phyloP scores from a whole-genome alignment of 1,140 invertebrate genomes.

The Caenorhabditis inopinata region DNA sequence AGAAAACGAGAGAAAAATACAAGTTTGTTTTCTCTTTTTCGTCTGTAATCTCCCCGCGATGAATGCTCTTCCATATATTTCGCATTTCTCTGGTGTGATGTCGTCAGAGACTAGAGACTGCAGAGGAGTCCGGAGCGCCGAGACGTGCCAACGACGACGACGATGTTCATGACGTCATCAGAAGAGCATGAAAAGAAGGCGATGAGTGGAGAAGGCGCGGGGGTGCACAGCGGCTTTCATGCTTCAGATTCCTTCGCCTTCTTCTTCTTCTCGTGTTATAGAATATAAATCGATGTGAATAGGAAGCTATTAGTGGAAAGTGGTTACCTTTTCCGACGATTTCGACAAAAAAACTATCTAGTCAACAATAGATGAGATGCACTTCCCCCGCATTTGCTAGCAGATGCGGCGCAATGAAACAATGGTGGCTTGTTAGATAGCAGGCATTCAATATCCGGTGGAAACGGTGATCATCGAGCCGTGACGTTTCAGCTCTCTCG shows the following conservation, averaged over 20 bases:
- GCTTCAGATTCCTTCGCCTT: slow-evolving; percentile 24
- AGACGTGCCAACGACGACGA: background rate
- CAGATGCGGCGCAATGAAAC: no score
- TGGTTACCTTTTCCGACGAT: slow-evolving; percentile 6
- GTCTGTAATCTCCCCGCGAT: background rate
- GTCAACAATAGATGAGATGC: no score
- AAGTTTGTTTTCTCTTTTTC: slow-evolving; percentile 15
- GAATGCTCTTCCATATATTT: background rate
- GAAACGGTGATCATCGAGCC: no score
- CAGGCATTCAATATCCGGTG: no score
- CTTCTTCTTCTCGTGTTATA: no score
- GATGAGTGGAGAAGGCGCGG: background rate
- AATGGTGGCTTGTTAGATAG: no score
- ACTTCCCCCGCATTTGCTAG: no score
- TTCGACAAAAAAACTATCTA: no score
- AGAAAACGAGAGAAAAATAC: background rate
- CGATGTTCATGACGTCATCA: slow-evolving; percentile 32
- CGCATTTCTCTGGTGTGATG: background rate
- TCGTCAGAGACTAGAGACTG: slow-evolving; percentile 1
- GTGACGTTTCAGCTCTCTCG: no score
- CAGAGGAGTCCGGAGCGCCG: background rate
- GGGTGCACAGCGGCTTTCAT: background rate
- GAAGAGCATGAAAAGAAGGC: slow-evolving; percentile 33
- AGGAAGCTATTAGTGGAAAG: background rate
- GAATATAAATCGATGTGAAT: background rate